phyloP scores from a whole-genome alignment of 2,797 vertebrate genomes.

The Perodicticus potto region DNA sequence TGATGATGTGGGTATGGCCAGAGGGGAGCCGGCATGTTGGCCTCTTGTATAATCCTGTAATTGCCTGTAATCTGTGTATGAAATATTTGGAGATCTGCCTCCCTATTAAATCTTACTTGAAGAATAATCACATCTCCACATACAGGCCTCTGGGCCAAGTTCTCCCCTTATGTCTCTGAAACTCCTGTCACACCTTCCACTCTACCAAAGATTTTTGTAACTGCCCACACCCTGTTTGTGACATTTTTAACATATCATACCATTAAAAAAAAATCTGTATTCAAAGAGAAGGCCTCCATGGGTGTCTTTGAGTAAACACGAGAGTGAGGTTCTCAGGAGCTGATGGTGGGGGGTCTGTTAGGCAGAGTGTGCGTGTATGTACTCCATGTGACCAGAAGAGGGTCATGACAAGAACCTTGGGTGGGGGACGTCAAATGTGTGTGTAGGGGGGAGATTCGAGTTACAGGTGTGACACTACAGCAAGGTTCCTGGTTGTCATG shows the following conservation, averaged over 20 bases:
- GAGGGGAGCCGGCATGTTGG: constrained; percentile 47
- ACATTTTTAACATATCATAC: neutral
- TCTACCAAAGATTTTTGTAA: neutral
- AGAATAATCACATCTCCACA: constrained; percentile 62
- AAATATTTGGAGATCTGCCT: constrained; percentile 79
- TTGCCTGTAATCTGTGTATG: constrained; percentile 71
- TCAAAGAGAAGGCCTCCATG: constrained; percentile 30
- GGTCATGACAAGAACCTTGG: constrained; percentile 29
- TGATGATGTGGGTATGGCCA: constrained; percentile 14
- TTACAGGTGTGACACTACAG: constrained; percentile 67
- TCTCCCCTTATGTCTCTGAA: neutral
- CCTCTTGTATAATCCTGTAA: constrained; percentile 71
- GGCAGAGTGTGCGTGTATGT: neutral
- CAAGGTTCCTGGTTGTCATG: constrained; percentile 67
- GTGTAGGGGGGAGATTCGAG: neutral
- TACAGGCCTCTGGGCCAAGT: constrained; percentile 59
- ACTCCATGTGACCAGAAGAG: neutral
- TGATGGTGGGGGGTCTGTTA: neutral
- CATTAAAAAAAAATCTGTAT: neutral
- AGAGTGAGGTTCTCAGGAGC: neutral
- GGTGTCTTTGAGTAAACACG: constrained; percentile 13
- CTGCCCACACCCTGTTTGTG: neutral
- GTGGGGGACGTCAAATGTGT: neutral
- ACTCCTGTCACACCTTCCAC: neutral
- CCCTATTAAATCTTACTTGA: constrained; percentile 67